Conservation (phyloP, 2,888 invertebrate species). For the Dendrolimus pini region DNA sequence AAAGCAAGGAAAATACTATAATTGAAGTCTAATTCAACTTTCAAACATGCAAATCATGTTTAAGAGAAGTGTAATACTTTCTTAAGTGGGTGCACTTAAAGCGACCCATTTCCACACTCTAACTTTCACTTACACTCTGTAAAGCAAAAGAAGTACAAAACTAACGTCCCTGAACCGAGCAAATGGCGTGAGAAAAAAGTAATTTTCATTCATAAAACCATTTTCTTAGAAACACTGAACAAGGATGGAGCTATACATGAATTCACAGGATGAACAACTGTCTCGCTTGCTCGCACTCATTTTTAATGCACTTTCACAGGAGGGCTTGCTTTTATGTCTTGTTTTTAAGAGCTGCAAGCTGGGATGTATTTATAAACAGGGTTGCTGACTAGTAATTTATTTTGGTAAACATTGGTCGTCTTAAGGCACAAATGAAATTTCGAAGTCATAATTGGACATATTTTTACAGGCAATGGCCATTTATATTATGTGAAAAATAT, state of each 20-base stretch:
- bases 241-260: slow-evolving; percentile 24
- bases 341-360: slow-evolving; percentile 49
- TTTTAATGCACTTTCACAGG: slow-evolving; percentile 70
- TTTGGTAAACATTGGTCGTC: no score
- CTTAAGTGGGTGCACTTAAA: no score
- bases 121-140: slow-evolving; percentile 52
- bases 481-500: no score
- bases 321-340: slow-evolving; percentile 53
- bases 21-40: no score
- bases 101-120: slow-evolving; percentile 14
- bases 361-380: no score
- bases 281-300: slow-evolving; percentile 51
- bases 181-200: slow-evolving; percentile 69
- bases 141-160: slow-evolving; percentile 44
- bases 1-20: no score
- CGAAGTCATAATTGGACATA: no score
- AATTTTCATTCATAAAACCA: slow-evolving; percentile 72
- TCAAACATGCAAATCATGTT: no score
- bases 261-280: slow-evolving; percentile 17
- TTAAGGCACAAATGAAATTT: no score
- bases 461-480: no score
- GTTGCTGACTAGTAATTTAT: no score
- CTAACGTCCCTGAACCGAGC: slow-evolving; percentile 57
- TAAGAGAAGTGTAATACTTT: no score
- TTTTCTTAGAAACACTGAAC: slow-evolving; percentile 56